These are phyloP conservation scores for Hystrix brachyura DNA, from an alignment of 2,113 vertebrate species.

Conservation along the genomic window DNA sequence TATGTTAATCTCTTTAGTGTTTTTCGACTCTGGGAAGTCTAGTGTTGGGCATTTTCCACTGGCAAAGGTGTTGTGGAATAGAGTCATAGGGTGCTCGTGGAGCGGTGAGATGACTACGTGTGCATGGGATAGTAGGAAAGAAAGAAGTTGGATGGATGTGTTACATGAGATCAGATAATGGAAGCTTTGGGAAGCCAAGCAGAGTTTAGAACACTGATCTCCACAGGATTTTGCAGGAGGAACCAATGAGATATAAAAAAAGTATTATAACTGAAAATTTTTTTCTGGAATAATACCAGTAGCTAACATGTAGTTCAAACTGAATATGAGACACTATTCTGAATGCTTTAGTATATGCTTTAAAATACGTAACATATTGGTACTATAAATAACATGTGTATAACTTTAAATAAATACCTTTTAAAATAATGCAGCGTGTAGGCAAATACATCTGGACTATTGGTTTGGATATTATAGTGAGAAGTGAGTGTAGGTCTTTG, in stretches of 20 bases:
- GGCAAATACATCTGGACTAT: constrained; percentile 38
- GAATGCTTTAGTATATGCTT: constrained; percentile 21
- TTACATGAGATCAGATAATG: not conserved
- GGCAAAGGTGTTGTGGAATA: not conserved
- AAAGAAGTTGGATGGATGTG: not conserved
- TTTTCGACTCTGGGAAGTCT: not conserved
- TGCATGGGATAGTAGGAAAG: not conserved
- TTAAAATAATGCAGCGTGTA: not conserved
- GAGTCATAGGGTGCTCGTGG: not conserved
- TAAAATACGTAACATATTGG: not conserved
- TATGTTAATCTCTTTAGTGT: not conserved
- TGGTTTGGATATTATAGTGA: constrained; percentile 14
- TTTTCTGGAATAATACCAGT: constrained; percentile 22
- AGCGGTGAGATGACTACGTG: not conserved
- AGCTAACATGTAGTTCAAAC: not conserved
- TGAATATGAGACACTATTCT: not conserved
- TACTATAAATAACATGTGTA: not conserved
- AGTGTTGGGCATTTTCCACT: not conserved
- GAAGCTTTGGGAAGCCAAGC: not conserved
- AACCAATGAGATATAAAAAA: not conserved
- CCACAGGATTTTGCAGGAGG: not conserved
- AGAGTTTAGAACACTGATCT: not conserved
- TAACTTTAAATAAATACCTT: constrained; percentile 11
- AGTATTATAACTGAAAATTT: not conserved
- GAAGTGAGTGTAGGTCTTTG: not conserved